Conservation (phyloP, 2,113 vertebrate genomes). For the Ageneiosus marmoratus region DNA sequence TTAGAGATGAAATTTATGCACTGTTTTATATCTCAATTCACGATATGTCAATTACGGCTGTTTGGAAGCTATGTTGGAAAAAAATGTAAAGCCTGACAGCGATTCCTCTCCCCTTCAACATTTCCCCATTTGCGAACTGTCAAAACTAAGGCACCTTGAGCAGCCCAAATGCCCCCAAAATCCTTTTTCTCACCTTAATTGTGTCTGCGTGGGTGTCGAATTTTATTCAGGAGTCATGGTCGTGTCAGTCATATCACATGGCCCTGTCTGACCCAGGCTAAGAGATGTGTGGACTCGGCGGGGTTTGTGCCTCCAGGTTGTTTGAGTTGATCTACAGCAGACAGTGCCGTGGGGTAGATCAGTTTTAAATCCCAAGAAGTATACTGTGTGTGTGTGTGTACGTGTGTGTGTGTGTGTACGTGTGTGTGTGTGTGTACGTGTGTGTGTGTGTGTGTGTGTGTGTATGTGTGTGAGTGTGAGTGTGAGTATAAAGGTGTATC, state of each 20-base stretch:
- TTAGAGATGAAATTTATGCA: neutral
- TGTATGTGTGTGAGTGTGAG: slow-evolving; percentile 4
- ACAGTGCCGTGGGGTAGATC: slow-evolving; percentile 15
- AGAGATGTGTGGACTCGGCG: slow-evolving; percentile 9
- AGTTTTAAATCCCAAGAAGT: neutral
- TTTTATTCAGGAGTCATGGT: slow-evolving; percentile 32
- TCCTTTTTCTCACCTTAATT: slow-evolving; percentile 10
- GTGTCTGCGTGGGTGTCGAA: slow-evolving; percentile 26
- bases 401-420: slow-evolving; percentile 7
- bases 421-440: neutral
- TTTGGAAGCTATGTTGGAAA: neutral
- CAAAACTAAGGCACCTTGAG: slow-evolving; percentile 15
- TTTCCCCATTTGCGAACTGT: neutral
- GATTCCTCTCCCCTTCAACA: too few species aligned
- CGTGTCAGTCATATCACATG: neutral
- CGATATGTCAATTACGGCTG: neutral
- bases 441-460: slow-evolving; percentile 2
- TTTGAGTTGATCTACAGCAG: slow-evolving; percentile 21
- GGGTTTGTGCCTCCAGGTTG: slow-evolving; percentile 7
- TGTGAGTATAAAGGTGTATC: neutral
- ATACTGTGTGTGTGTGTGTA: slow-evolving; percentile 1
- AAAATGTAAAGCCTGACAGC: too few species aligned
- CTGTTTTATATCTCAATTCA: neutral
- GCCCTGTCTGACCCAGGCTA: slow-evolving; percentile 19
- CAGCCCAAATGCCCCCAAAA: neutral